phyloP scores from a whole-genome alignment of 2,113 vertebrate species.

The Peromyscus polionotus region DNA sequence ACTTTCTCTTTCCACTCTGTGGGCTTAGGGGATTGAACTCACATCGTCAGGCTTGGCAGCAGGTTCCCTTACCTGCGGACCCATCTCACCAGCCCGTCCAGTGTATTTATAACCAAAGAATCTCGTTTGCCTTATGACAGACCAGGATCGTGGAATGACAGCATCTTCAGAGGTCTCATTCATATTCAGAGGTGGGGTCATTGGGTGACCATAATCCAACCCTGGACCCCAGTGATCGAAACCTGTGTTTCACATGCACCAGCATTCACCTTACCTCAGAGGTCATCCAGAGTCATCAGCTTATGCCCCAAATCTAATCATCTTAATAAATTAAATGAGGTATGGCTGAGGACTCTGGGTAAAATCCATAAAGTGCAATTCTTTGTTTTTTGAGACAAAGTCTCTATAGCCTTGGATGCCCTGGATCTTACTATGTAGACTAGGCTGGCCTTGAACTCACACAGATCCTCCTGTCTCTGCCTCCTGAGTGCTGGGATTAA shows the following conservation, averaged over 20 bases:
- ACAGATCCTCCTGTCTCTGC: not conserved
- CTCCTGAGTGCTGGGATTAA: not conserved
- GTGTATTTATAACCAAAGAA: not conserved
- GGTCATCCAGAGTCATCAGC: not conserved
- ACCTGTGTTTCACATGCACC: fast-evolving
- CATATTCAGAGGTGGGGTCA: not conserved
- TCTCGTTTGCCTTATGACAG: not conserved
- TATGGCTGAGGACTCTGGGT: not conserved
- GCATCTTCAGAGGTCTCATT: not conserved
- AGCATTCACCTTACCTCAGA: not conserved
- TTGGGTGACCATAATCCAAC: not conserved
- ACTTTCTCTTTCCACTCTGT: not conserved
- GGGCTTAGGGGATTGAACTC: not conserved
- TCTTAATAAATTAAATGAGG: not conserved
- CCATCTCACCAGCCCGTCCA: not conserved
- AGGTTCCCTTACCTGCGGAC: not conserved
- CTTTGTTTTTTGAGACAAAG: not conserved
- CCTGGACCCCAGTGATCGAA: not conserved
- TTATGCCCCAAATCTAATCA: not conserved
- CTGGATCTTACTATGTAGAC: not conserved
- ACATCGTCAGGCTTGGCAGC: not conserved
- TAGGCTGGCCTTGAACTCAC: not conserved
- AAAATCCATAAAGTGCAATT: not conserved
- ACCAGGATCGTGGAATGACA: not conserved
- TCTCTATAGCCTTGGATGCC: not conserved